These are phyloP conservation scores for Eilema caniola DNA, from an alignment of 2,888 invertebrate species.

Conservation along the genomic window DNA sequence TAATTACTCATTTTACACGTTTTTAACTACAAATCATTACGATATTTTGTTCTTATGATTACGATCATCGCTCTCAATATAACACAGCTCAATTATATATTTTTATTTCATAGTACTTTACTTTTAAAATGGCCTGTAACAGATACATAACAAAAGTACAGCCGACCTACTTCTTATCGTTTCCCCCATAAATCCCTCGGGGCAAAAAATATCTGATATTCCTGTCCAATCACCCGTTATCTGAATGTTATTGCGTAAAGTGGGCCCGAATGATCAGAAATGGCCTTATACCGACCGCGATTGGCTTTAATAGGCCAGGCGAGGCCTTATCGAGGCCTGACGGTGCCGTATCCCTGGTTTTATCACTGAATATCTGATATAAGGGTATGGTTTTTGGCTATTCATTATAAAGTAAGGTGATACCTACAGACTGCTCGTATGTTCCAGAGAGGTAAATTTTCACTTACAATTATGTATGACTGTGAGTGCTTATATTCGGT, in stretches of 20 bases:
- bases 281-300: constrained; percentile 26
- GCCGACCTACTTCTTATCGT: constrained; percentile 19
- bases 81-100: no score
- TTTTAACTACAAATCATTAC: no score
- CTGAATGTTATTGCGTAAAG: constrained; percentile 61
- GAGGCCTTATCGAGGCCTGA: constrained; percentile 47
- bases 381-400: constrained; percentile 24
- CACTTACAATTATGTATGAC: no score
- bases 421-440: neutral
- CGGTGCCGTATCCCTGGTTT: constrained; percentile 48
- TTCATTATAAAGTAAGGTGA: constrained; percentile 13
- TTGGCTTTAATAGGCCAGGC: constrained; percentile 55
- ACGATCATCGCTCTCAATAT: no score
- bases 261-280: constrained; percentile 51
- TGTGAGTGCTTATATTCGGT: no score
- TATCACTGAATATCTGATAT: constrained; percentile 36
- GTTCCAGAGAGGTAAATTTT: neutral
- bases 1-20: no score
- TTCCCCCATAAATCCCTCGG: constrained; percentile 26
- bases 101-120: neutral
- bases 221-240: constrained; percentile 61
- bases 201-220: constrained; percentile 56
- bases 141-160: neutral
- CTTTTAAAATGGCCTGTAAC: neutral
- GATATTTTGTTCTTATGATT: no score